Evolutionary conservation across 2,113 vertebrate genomes (phyloP).

Genomic region (Sakesphorus luctuosus): DNA sequence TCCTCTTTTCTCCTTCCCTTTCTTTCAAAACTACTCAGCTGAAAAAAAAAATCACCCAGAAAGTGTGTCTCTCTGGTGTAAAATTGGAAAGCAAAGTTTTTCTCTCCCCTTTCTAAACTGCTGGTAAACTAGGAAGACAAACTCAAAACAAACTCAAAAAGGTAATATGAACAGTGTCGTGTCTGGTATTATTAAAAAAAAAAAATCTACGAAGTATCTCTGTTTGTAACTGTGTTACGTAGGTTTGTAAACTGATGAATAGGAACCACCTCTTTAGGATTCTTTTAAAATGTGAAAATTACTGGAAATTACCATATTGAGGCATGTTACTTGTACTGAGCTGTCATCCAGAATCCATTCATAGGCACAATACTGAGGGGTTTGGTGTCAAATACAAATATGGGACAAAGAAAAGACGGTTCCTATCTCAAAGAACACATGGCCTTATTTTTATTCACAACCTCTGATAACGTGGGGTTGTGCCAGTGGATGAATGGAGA

Average conservation of each 20-base stretch:
- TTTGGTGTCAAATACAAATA: constrained; percentile 4
- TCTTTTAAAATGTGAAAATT: not conserved
- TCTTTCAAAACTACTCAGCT: not conserved
- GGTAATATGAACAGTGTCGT: not conserved
- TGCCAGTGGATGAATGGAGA: not conserved
- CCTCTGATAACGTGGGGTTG: not conserved
- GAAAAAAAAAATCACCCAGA: not conserved
- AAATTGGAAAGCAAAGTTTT: not conserved
- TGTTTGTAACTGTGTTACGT: not conserved
- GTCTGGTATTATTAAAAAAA: not conserved
- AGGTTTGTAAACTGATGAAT: not conserved
- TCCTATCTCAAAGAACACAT: not conserved
- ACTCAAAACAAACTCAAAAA: not conserved
- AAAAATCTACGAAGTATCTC: not conserved
- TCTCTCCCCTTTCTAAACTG: not conserved
- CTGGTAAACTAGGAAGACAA: not conserved
- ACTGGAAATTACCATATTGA: not conserved
- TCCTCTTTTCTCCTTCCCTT: not conserved
- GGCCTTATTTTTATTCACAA: not conserved
- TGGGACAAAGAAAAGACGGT: not conserved
- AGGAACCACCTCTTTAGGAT: not conserved
- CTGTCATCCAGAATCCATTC: not conserved
- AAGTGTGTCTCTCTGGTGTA: not conserved
- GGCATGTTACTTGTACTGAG: not conserved
- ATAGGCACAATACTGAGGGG: not conserved